phyloP scores from a whole-genome alignment of 2,888 invertebrate species.

The Drosophila koepferae region DNA sequence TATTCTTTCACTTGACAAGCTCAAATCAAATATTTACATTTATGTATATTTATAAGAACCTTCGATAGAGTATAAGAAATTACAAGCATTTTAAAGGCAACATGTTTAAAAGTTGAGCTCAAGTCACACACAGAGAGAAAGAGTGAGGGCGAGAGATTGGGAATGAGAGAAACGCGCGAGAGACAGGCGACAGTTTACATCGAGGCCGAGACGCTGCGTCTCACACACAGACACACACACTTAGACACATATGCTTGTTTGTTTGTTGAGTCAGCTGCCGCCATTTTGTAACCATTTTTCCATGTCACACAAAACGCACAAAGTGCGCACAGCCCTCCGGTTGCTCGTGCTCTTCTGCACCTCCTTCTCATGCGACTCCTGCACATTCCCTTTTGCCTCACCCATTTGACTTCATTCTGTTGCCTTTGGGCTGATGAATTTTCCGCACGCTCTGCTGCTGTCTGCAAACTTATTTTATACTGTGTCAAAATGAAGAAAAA shows the following conservation, averaged over 20 bases:
- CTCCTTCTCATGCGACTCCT: background rate
- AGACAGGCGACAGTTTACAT: constrained; percentile 64
- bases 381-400: constrained; percentile 13
- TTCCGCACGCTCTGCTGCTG: constrained; percentile 56
- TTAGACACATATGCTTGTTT: constrained; percentile 36
- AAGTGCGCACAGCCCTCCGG: constrained; percentile 21
- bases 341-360: background rate
- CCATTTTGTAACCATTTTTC: constrained; percentile 76
- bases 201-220: constrained; percentile 60
- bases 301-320: constrained; percentile 67
- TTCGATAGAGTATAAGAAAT: constrained; percentile 38
- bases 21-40: constrained; percentile 15
- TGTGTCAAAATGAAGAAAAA: constrained; percentile 57
- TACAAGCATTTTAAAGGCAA: constrained; percentile 51
- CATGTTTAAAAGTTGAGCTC: constrained; percentile 65
- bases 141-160: background rate
- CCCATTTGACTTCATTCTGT: constrained; percentile 29
- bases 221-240: constrained; percentile 16
- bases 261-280: constrained; percentile 75
- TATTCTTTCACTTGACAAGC: background rate
- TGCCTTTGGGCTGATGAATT: constrained; percentile 69
- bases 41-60: background rate
- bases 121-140: constrained; percentile 57
- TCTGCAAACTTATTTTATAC: constrained; percentile 66
- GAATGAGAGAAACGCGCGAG: constrained; percentile 21